Conservation (phyloP, 2,113 vertebrate genomes). For the Xenopus laevis region DNA sequence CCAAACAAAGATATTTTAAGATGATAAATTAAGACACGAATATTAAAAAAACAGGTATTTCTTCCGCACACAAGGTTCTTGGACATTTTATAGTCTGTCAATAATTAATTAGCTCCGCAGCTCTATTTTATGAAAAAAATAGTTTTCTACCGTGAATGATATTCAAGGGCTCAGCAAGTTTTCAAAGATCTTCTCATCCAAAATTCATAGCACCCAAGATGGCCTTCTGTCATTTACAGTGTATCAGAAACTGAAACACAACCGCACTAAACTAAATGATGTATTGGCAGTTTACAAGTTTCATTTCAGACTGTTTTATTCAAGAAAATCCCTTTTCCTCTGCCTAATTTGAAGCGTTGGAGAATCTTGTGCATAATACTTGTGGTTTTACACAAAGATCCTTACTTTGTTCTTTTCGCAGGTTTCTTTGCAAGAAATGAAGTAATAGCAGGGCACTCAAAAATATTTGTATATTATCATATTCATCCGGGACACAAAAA, state of each 20-base stretch:
- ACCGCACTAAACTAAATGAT: slow-evolving; percentile 24
- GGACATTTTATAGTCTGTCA: slow-evolving; percentile 21
- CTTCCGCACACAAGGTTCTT: slow-evolving; percentile 13
- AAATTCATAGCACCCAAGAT: slow-evolving; percentile 42
- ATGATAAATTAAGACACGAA: background rate
- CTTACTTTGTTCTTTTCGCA: no score
- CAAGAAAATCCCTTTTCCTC: no score
- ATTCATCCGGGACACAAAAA: no score
- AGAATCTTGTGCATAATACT: no score
- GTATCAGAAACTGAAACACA: slow-evolving; percentile 9
- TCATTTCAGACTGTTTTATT: slow-evolving; percentile 5
- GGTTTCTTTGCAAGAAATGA: no score
- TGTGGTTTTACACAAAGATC: no score
- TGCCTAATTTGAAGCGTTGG: no score
- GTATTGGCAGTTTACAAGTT: background rate
- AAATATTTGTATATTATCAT: no score
- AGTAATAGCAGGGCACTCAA: no score
- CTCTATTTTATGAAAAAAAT: slow-evolving; percentile 29
- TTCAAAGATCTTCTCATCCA: slow-evolving; percentile 29
- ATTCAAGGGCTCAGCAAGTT: slow-evolving; percentile 18
- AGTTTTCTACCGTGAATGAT: slow-evolving; percentile 17
- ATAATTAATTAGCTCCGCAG: slow-evolving; percentile 33
- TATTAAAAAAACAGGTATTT: slow-evolving; percentile 16
- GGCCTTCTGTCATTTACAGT: slow-evolving; percentile 24
- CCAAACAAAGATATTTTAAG: background rate